Evolutionary conservation across 1,140 invertebrate species (phyloP).

Genomic region (Drosophila sp.): DNA sequence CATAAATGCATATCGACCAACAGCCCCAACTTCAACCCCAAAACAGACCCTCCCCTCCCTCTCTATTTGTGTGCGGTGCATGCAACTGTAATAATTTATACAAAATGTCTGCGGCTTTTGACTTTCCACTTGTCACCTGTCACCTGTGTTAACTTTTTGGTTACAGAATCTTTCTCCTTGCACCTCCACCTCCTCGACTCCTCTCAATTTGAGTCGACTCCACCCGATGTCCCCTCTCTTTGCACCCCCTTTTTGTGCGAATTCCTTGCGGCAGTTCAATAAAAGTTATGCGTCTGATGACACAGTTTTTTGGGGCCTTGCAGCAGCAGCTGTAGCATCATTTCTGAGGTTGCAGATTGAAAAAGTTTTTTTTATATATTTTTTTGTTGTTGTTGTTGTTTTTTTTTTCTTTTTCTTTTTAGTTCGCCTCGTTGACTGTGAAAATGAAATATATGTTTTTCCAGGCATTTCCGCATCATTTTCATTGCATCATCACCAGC

Average conservation of each 20-base stretch:
- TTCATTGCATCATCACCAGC: slow-evolving; percentile 6
- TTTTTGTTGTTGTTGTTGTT: background rate
- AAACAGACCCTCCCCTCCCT: background rate
- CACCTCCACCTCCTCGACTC: background rate
- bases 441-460: slow-evolving; percentile 74
- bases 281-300: slow-evolving; percentile 78
- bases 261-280: slow-evolving; percentile 67
- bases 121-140: slow-evolving; percentile 72
- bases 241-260: background rate
- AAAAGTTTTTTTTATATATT: slow-evolving; percentile 58
- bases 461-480: slow-evolving; percentile 41
- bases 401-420: too few relatives aligned
- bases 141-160: slow-evolving; percentile 26
- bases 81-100: slow-evolving; percentile 72
- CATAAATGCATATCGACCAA: slow-evolving; percentile 71
- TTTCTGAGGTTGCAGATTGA: slow-evolving; percentile 55
- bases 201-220: background rate
- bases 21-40: slow-evolving; percentile 15
- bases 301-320: slow-evolving; percentile 56
- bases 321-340: slow-evolving; percentile 34
- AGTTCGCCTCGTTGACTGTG: slow-evolving; percentile 60
- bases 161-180: slow-evolving; percentile 4
- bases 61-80: slow-evolving; percentile 23
- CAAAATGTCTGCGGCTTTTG: slow-evolving; percentile 76
- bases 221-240: background rate